phyloP scores from a whole-genome alignment of 2,113 vertebrate genomes.

The Heteronetta atricapilla region DNA sequence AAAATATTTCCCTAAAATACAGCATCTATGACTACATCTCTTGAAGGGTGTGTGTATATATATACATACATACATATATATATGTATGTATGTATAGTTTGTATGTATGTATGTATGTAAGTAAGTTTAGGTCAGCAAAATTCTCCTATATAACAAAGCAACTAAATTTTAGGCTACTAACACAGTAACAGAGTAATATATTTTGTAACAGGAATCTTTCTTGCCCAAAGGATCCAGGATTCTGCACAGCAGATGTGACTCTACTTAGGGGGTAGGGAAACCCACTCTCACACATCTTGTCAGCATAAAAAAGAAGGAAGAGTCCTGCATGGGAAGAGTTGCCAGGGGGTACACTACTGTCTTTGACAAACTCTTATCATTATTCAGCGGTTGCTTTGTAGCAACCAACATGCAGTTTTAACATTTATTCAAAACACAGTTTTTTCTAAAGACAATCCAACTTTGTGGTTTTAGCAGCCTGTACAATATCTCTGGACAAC shows the following conservation, averaged over 20 bases:
- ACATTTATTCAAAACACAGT: neutral
- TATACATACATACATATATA: too few relatives aligned
- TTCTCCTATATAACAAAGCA: neutral
- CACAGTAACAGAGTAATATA: neutral
- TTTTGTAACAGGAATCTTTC: neutral
- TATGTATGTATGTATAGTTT: too few relatives aligned
- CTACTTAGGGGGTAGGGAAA: neutral
- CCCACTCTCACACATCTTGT: neutral
- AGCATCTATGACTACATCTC: neutral
- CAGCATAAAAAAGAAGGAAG: neutral
- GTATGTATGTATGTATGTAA: too few relatives aligned
- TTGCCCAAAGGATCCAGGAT: neutral
- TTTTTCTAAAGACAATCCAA: neutral
- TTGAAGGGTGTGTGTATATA: neutral
- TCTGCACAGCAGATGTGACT: neutral
- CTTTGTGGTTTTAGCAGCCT: neutral
- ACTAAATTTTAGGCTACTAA: neutral
- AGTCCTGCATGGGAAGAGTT: neutral
- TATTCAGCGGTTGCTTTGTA: neutral
- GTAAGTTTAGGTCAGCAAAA: neutral
- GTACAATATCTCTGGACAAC: neutral
- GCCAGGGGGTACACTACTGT: rapidly evolving
- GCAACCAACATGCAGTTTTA: neutral
- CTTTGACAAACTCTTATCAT: neutral
- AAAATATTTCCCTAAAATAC: neutral